phyloP scores from a whole-genome alignment of 2,888 invertebrate genomes.

The Callosobruchus maculatus region DNA sequence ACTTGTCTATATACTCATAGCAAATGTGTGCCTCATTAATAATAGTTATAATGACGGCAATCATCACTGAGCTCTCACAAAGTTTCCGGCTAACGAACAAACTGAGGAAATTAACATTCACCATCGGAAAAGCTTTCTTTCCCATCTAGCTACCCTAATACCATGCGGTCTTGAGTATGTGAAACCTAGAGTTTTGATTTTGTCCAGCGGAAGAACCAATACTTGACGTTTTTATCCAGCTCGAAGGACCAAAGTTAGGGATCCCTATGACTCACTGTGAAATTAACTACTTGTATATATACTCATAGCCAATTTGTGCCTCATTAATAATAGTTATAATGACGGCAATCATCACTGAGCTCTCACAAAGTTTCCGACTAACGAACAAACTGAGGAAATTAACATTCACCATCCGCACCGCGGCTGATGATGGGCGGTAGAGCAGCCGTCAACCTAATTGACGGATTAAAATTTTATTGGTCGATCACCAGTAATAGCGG shows the following conservation, averaged over 20 bases:
- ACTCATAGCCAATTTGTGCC: not conserved
- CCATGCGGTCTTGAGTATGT: too few species aligned
- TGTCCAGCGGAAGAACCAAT: not conserved
- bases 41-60: too few species aligned
- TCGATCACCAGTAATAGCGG: conserved; percentile 18
- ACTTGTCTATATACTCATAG: too few species aligned
- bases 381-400: not conserved
- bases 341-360: not conserved
- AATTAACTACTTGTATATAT: too few species aligned
- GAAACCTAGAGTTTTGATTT: too few species aligned
- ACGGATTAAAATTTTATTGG: conserved; percentile 20
- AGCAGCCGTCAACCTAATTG: conserved; percentile 6
- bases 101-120: too few species aligned
- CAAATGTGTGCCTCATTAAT: too few species aligned
- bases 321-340: not conserved
- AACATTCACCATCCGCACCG: not conserved
- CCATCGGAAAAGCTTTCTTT: too few species aligned
- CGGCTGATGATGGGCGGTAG: not conserved
- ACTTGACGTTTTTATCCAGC: not conserved
- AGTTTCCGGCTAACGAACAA: too few species aligned
- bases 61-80: too few species aligned
- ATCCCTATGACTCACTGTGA: too few species aligned
- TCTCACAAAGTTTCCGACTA: not conserved
- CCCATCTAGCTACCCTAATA: too few species aligned
- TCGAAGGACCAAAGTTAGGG: not conserved